A percentile compares a stretch with the other conserved stretches of the same genome.
Conservation (phyloP, 1,140 invertebrate species). For the Scaptomyza graminum region DNA sequence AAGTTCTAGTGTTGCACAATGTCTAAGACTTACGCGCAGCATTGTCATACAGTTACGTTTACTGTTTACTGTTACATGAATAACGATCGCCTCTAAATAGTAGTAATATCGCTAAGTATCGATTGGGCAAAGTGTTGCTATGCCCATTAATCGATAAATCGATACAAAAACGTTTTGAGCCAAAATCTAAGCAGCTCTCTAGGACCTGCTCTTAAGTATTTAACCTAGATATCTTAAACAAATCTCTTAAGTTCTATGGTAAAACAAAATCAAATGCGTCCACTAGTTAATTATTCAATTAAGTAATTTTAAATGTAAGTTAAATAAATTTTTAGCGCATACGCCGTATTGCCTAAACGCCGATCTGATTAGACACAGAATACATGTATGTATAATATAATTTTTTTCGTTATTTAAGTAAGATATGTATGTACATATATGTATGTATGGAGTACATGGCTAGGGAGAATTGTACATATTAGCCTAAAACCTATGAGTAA, state of each 20-base stretch:
- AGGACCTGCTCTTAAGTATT: conserved; percentile 66
- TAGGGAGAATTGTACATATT: conserved; percentile 64
- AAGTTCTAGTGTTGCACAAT: conserved; percentile 37
- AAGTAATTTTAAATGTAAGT: conserved; percentile 33
- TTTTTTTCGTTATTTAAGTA: neutral
- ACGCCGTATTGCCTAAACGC: conserved; percentile 59
- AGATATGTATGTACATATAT: conserved; percentile 22
- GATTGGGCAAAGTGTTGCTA: conserved; percentile 26
- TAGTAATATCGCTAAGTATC: conserved; percentile 29
- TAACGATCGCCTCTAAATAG: conserved; percentile 19
- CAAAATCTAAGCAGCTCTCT: conserved; percentile 66
- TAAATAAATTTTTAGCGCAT: conserved; percentile 47
- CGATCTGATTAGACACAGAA: conserved; percentile 55
- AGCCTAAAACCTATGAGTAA: conserved; percentile 71
- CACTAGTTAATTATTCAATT: conserved; percentile 37
- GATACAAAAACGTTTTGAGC: conserved; percentile 28
- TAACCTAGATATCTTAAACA: conserved; percentile 50
- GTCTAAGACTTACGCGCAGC: conserved; percentile 50
- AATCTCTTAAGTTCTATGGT: conserved; percentile 62
- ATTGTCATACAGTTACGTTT: conserved; percentile 37
- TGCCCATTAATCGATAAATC: conserved; percentile 26
- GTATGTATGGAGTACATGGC: conserved; percentile 41
- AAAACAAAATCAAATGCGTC: conserved; percentile 44
- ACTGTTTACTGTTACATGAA: conserved; percentile 25
- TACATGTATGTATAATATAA: conserved; percentile 42